Evolutionary conservation across 1,140 invertebrate genomes (phyloP).

Genomic region (Orius insidiosus): DNA sequence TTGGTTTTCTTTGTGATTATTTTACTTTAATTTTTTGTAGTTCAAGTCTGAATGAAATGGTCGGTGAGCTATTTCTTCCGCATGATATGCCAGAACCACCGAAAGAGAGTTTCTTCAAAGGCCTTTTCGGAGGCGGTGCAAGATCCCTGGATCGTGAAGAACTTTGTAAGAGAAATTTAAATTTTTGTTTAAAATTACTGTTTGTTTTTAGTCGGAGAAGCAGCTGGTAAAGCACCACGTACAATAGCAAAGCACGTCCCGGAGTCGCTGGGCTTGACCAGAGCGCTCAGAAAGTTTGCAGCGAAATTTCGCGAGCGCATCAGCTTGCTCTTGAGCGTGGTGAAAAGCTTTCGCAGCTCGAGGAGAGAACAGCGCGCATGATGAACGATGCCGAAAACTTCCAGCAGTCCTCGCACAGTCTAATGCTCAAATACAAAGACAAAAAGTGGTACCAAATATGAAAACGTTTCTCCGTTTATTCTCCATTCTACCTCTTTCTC

Average conservation of each 20-base stretch:
- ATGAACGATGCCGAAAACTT: conserved; percentile 79
- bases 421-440: conserved; percentile 96
- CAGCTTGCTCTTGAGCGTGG: conserved; percentile 79
- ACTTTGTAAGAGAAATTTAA: conserved; percentile 81
- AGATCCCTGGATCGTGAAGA: conserved; percentile 82
- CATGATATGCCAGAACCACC: conserved; percentile 91
- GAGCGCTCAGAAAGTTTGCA: conserved; percentile 45
- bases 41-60: conserved; percentile 74
- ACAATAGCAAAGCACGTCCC: conserved; percentile 77
- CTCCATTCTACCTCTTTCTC: not conserved
- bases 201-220: conserved; percentile 64
- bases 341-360: conserved; percentile 78
- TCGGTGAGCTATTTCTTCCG: conserved; percentile 76
- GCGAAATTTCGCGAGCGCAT: conserved; percentile 63
- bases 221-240: conserved; percentile 75
- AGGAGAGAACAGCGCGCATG: conserved; percentile 85
- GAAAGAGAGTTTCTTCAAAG: conserved; percentile 91
- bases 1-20: conserved; percentile 29
- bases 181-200: not conserved
- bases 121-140: conserved; percentile 74
- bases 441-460: conserved; percentile 99
- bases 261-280: conserved; percentile 52
- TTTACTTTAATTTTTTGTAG: conserved; percentile 33
- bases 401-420: conserved; percentile 65
- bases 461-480: conserved; percentile 27